Evolutionary conservation across 2,113 vertebrate species (phyloP), one percentile per base, ranked within the genome.

Genomic region (Sakesphorus luctuosus): DNA sequence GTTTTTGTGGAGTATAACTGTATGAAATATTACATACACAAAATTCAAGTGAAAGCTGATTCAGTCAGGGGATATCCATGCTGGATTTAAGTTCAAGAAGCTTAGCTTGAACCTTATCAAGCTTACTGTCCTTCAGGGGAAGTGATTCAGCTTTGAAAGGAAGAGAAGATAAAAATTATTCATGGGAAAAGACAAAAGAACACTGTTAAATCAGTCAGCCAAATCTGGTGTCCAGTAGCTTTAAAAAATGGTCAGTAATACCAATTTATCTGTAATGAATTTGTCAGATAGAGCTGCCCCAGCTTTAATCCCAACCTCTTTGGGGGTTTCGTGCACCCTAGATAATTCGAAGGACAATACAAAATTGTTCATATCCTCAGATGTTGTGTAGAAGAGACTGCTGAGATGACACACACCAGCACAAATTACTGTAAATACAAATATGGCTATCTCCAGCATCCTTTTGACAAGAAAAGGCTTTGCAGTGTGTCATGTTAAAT

Each of bases 71-170:
- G 31, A 95, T 91, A 93, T 65, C 80, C 66, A 91, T 78, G 74
- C 40, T 93, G 94, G 87, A 94, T 91, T 97, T 96, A 84, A 93
- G 91, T 92, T 95, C 96, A 93, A 96, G 96, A 96, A 97, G 93
- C 75, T 89, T 93, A 93, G 66, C 47, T 96, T 97, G 89, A 96
- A 97, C 90, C 56, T 53, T 90, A 75, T 96, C 61, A 93, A 91
- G 66, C 72, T 96, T 73, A 72, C 50, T 75, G 87, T 95, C 93
- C 94, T 97, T 97, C 91, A 90, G 90, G 95, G 87, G 47, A 86
- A 92, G 71, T 11, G 15, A 97, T 90, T 91, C 93, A 97, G 92
- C 85, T 88, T 96, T 95, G 46, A 47, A 96, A 95, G 92, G 62
- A 97, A 93, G 44, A 55, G 36, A 46, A 97, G 78, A 93, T 88